These are phyloP conservation scores for Asbolus verrucosus DNA, from an alignment of 1,140 invertebrate genomes.

Conservation along the genomic window DNA sequence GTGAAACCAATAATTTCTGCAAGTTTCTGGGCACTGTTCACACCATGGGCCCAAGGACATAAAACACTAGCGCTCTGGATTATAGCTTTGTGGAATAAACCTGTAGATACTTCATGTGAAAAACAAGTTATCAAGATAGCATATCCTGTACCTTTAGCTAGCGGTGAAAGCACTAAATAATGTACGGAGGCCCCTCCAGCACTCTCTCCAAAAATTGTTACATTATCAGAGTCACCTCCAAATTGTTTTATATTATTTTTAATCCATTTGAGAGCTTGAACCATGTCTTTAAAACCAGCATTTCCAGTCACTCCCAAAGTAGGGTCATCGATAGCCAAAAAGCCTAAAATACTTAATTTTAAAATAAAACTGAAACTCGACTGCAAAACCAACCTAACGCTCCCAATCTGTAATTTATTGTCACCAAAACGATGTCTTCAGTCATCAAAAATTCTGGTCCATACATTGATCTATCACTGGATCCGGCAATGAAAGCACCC, in stretches of 20 bases:
- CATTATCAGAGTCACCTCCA: conserved; percentile 64
- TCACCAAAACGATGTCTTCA: conserved; percentile 75
- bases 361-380: neutral
- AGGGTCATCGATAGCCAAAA: conserved; percentile 58
- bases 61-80: conserved; percentile 71
- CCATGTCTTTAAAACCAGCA: conserved; percentile 72
- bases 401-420: conserved; percentile 76
- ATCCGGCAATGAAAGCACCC: conserved; percentile 66
- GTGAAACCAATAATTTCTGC: neutral
- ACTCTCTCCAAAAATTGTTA: conserved; percentile 67
- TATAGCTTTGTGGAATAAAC: conserved; percentile 71
- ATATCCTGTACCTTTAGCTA: no score
- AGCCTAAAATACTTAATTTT: conserved; percentile 45
- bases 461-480: conserved; percentile 65
- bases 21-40: neutral
- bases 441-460: conserved; percentile 73
- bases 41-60: conserved; percentile 40
- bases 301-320: conserved; percentile 68
- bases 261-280: conserved; percentile 70
- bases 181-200: conserved; percentile 64
- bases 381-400: conserved; percentile 66
- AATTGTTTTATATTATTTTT: conserved; percentile 68
- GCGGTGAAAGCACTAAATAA: conserved; percentile 51
- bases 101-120: no score
- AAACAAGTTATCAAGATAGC: no score